These are phyloP conservation scores for Danio kyathit DNA, from an alignment of 2,797 vertebrate genomes.

Conservation along the genomic window DNA sequence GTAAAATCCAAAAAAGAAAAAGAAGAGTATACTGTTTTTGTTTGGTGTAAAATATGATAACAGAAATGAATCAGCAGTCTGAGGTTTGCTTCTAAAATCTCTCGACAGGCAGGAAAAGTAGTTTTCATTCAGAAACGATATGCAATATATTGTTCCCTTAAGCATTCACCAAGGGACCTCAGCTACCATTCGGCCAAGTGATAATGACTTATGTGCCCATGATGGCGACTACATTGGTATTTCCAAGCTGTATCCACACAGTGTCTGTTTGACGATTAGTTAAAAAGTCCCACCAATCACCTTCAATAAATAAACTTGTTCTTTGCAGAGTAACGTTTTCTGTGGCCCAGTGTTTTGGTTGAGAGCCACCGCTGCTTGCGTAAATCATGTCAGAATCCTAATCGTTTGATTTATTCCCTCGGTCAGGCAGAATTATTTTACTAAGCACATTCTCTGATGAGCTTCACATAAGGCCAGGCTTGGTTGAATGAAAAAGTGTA, in stretches of 20 bases:
- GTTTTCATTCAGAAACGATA: conserved; percentile 6
- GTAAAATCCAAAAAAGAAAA: neutral
- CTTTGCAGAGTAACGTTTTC: conserved; percentile 24
- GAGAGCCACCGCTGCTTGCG: conserved; percentile 10
- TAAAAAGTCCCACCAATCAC: neutral
- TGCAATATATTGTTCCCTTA: conserved; percentile 15
- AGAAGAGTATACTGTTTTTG: neutral
- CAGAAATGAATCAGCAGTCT: conserved; percentile 11
- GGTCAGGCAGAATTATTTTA: conserved; percentile 2
- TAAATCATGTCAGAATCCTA: conserved; percentile 21
- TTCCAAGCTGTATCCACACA: conserved; percentile 29
- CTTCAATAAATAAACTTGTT: conserved; percentile 33
- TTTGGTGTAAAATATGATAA: conserved; percentile 1
- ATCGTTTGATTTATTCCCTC: conserved; percentile 26
- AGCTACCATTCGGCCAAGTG: conserved; percentile 1
- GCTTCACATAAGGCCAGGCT: conserved; percentile 61
- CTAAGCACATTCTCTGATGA: conserved; percentile 39
- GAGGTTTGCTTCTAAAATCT: conserved; percentile 7
- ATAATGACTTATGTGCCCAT: conserved; percentile 3
- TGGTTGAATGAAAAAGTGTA: conserved; percentile 58
- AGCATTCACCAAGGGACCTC: neutral
- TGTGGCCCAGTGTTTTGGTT: neutral
- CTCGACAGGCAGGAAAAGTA: neutral
- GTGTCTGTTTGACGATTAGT: conserved; percentile 28
- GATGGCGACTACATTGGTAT: conserved; percentile 17